Base-by-base conservation (phyloP, 2,888 invertebrate genomes). In the Monochamus alternatus region DNA sequence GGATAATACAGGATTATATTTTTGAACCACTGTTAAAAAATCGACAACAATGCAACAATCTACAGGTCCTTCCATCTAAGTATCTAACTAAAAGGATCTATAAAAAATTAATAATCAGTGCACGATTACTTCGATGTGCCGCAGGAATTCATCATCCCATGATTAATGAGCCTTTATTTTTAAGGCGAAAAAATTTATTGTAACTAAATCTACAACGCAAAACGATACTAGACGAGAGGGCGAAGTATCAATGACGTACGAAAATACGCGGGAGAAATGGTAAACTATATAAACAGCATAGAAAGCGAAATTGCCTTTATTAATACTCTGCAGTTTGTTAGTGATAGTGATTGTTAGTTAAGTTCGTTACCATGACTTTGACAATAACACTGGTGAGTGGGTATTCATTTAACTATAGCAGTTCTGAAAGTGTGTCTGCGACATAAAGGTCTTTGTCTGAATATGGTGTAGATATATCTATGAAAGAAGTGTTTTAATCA, bases 261-360 rank as follows among this genome's bases (percentile, higher is more conserved):
- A 75, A 68, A 78, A 76, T 70, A 68, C 44, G 67, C 75, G 75
- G 80, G 82, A 81, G 82, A 81, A 82, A 82, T 81, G 82, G 80
- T 75, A 80, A 79, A 78, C 77, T 81, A 78, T 78, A 78, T 82
- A 82, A 81, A 78, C 79, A 76, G 66, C 75, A 73, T 78, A 80
- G 80, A 79, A 80, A 80, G 81, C 75, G 77, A 74, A 74, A 78
- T 70, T 74, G 75, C 79, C 75, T 81, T 81, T 80, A 80, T 80
- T 80, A 76, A 70, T 78, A 74, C 75, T 68, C 74, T 78, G 76
- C 62, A 76, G 76, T 81, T 81, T 71, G 72, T 76, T 63, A 70
- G 79, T 82, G 78, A 77, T 74, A 77, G 81, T 80, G 55, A 55
- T 7, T 55, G 79, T 75, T 80, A 65, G 75, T 79, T 77, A 67